Conservation (phyloP, 2,797 vertebrate genomes). For the Gallirallus australis region DNA sequence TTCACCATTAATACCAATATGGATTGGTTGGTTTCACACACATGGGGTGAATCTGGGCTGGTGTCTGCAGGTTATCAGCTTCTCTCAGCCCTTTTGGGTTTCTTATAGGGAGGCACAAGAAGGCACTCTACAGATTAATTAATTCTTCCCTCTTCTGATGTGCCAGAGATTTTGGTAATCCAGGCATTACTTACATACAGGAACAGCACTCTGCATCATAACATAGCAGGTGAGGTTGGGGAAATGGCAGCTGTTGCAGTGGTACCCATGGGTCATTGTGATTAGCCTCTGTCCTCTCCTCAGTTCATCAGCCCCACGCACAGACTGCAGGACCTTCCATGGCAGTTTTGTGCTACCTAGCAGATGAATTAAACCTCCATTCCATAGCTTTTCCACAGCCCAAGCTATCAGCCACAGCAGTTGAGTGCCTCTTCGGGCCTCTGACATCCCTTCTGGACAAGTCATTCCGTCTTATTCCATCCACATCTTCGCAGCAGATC, state of each 20-base stretch:
- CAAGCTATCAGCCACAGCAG: background rate
- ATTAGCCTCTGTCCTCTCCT: too few species aligned
- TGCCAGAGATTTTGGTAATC: background rate
- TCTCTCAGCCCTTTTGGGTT: background rate
- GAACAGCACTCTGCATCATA: background rate
- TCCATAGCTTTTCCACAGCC: background rate
- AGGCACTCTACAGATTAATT: background rate
- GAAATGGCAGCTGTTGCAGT: background rate
- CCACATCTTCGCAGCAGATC: background rate
- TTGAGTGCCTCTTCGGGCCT: too few species aligned
- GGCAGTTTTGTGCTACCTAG: background rate
- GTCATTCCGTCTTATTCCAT: background rate
- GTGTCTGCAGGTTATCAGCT: background rate
- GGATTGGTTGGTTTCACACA: background rate
- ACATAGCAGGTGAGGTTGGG: fast-evolving
- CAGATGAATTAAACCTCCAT: background rate
- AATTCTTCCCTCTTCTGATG: fast-evolving
- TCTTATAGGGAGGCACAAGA: fast-evolving
- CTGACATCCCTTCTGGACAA: background rate
- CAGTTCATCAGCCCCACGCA: background rate
- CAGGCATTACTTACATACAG: background rate
- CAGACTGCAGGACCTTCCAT: background rate
- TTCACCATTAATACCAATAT: background rate
- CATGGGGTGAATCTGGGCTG: fast-evolving
- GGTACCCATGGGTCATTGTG: background rate